Percentiles rank a stretch among this genome's conserved stretches.
Evolutionary conservation across 2,113 vertebrate genomes (phyloP).

Genomic region (Phalacrocorax carbo): DNA sequence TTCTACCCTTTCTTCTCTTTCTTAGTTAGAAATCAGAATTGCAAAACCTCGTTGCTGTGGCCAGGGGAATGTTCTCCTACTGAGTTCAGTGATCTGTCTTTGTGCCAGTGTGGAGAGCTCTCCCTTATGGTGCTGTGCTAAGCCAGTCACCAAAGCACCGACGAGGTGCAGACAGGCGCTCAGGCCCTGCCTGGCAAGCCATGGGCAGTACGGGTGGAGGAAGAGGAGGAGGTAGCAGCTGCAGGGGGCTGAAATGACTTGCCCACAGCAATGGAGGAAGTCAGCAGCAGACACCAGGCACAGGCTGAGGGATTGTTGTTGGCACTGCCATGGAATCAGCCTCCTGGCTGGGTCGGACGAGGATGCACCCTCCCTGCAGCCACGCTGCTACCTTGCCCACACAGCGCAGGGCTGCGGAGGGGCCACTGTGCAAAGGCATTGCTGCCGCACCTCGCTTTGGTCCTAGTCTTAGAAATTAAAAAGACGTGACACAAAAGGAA

Average conservation of each 20-base stretch:
- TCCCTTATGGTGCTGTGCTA: neutral
- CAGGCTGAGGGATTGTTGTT: neutral
- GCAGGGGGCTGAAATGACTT: neutral
- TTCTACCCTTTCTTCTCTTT: neutral
- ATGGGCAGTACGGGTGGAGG: neutral
- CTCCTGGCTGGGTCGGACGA: neutral
- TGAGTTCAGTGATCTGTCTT: neutral
- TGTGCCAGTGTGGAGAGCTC: neutral
- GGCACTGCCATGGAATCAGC: neutral
- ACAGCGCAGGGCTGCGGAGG: neutral
- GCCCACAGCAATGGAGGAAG: neutral
- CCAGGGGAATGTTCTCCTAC: neutral
- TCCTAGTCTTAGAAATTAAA: conserved; percentile 27
- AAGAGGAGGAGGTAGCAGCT: neutral
- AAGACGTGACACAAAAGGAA: conserved; percentile 1
- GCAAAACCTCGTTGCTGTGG: neutral
- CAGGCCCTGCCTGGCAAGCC: neutral
- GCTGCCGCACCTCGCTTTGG: neutral
- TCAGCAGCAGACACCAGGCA: neutral
- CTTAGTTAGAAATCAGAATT: neutral
- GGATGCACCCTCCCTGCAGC: neutral
- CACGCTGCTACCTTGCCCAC: accelerated
- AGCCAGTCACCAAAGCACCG: neutral
- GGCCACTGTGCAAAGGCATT: neutral
- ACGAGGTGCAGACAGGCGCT: neutral